Base-by-base conservation (phyloP, 2,113 vertebrate species). In the Carassius carassius region DNA sequence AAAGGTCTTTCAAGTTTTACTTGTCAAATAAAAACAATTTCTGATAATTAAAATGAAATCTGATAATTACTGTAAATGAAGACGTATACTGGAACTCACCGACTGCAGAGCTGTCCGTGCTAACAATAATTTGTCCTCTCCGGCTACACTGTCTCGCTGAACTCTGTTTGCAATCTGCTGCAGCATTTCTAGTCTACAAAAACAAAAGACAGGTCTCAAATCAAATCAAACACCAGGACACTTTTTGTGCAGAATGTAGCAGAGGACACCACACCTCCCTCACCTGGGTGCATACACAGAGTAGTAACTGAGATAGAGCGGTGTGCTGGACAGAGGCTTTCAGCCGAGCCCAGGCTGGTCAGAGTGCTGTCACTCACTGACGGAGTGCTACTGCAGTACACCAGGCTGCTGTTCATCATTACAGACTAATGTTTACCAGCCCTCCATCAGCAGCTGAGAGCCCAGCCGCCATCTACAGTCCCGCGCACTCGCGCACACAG, bases 151-250 rank as follows among this genome's bases (percentile, higher is more conserved):
- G 92, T 99, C 97, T 85, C 96, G 93, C 88, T 99, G 98, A 85
- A 99, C 95, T 87, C 97, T 93, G 94, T 92, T 96, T 19, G 97
- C 97, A 85, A 99, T 97, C 87, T 99, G 98, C 89, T 98, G 97
- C 89, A 99, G 92, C 95, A 96, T 98, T 90, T 99, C 98, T 90
- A 99, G 94, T 90, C 98, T 99, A 87, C 17, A 91, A 86, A 75
- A 29, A 14, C 12, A 58, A 29, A 51, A 4, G n/a, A 75, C 67
- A 41, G 19, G 37, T 2, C n/a, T n/a, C n/a, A n/a, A n/a, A n/a
- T n/a, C n/a, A n/a, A 35, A 41, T 54, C 35, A 69, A 16, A 65
- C n/a, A 56, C 2, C 17, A 19, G 35, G 2, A 32, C 56, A 1
- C 23, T 16, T 54, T 56, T n/a, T 0, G 12, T 47, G 7, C 41